Evolutionary conservation across 2,797 vertebrate genomes (phyloP).

Genomic region (Propithecus deckenii): DNA sequence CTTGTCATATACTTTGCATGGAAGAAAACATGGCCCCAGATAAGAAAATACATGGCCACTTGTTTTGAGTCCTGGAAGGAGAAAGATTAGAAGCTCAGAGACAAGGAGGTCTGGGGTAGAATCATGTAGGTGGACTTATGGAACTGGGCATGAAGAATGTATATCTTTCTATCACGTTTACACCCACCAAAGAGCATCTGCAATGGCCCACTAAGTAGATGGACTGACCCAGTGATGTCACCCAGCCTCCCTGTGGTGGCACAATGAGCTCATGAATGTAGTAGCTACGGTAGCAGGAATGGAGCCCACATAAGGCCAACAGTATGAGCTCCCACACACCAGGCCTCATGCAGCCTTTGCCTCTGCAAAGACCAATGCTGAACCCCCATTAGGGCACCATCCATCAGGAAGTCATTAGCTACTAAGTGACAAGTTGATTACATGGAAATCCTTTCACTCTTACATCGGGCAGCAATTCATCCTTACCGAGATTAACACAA

Average conservation of each 20-base stretch:
- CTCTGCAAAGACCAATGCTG: neutral
- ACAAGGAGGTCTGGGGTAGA: neutral
- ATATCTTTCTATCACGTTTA: neutral
- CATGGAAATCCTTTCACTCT: neutral
- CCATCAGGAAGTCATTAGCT: conserved; percentile 36
- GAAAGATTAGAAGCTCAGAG: neutral
- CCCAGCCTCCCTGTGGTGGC: neutral
- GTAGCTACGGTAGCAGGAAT: neutral
- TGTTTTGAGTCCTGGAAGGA: neutral
- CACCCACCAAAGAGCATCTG: neutral
- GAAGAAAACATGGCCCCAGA: neutral
- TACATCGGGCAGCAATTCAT: neutral
- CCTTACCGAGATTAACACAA: neutral
- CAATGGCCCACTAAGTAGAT: neutral
- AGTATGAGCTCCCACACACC: neutral
- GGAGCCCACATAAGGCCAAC: neutral
- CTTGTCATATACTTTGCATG: neutral
- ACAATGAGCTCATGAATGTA: neutral
- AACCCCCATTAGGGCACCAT: neutral
- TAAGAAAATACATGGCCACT: neutral
- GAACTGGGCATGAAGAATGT: neutral
- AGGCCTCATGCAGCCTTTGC: neutral
- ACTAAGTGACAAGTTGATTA: conserved; percentile 41
- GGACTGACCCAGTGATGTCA: neutral
- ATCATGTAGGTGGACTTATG: neutral